Conservation (phyloP, 64 coral and sea anemone species). For the Trachythela sp. region DNA sequence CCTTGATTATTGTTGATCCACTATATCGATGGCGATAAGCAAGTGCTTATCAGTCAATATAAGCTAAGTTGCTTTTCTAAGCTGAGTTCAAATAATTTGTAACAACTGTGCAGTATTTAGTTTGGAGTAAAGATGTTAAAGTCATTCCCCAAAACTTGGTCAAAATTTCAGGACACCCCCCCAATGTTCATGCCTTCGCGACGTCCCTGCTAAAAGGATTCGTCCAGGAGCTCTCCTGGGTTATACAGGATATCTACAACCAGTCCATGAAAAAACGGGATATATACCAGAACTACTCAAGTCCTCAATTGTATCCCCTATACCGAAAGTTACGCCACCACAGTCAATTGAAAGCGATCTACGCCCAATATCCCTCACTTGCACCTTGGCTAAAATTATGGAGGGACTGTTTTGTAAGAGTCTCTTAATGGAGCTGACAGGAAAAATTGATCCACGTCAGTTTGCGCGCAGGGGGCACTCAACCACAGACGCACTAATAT, state of each 20-base stretch:
- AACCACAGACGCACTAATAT: slow-evolving; percentile 3
- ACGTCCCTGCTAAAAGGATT: slow-evolving; percentile 33
- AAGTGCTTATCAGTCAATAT: too few species aligned
- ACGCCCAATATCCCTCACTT: slow-evolving; percentile 5
- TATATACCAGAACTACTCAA: not conserved
- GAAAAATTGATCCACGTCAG: slow-evolving; percentile 18
- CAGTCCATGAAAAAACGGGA: not conserved
- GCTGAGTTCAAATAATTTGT: too few species aligned
- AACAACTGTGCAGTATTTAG: too few species aligned
- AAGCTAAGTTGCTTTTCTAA: too few species aligned
- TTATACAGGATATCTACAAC: slow-evolving; percentile 26
- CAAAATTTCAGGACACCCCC: too few species aligned
- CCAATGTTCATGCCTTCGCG: too few species aligned
- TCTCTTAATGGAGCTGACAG: not conserved
- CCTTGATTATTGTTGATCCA: too few species aligned
- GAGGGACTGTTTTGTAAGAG: slow-evolving; percentile 24
- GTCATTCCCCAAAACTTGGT: too few species aligned
- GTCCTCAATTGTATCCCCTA: not conserved
- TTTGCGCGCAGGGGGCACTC: slow-evolving; percentile 21
- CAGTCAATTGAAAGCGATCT: slow-evolving; percentile 15
- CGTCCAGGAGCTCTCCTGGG: not conserved
- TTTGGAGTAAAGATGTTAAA: too few species aligned
- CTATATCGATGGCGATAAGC: too few species aligned
- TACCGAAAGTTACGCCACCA: not conserved
- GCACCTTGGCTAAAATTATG: slow-evolving; percentile 22